Base-by-base conservation (phyloP, 2,797 vertebrate genomes). In the Bovichtus diacanthus region DNA sequence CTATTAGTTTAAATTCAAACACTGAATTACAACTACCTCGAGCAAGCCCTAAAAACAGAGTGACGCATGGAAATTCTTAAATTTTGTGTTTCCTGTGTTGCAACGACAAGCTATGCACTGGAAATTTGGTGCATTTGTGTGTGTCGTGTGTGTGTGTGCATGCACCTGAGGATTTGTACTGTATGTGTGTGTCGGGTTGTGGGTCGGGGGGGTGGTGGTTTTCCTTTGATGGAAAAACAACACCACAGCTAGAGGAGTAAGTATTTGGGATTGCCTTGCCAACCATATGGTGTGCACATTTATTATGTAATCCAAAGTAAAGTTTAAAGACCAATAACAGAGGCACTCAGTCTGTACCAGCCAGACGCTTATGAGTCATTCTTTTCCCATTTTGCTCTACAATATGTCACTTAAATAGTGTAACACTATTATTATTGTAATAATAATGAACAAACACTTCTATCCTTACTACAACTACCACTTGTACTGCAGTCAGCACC, bases 291-390 rank as follows among this genome's bases (percentile, higher is more conserved):
- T 72, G 49, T 70, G 82, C 90, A 90, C 86, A 92, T 93, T 90
- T 93, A 77, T 93, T 90, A 91, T 90, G 86, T 93, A 91, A 93
- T 92, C 44, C 83, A 84, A 82, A 88, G 90, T 88, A 89, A 92
- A 83, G 74, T 87, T 75, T 91, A 76, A 74, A 86, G 81, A 77
- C 34, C 88, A 88, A 74, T 86, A 86, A 83, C 59, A 74, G 58
- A 53, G 58, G 58, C 68, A 41, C 62, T 77, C 51, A 16, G 70
- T 47, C 73, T 70, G 78, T 50, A 76, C 59, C 77, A 70, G 80
- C 82, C 84, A 86, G 81, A 84, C 74, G 1, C 84, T 74, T 31
- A 89, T 80, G 80, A 88, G 53, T 66, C 29, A 16, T 44, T 69
- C 84, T 83, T 70, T 50, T 38, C 41, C 63, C 36, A 47, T 47